Conservation (phyloP, 1,140 invertebrate genomes). For the Cylas formicarius region DNA sequence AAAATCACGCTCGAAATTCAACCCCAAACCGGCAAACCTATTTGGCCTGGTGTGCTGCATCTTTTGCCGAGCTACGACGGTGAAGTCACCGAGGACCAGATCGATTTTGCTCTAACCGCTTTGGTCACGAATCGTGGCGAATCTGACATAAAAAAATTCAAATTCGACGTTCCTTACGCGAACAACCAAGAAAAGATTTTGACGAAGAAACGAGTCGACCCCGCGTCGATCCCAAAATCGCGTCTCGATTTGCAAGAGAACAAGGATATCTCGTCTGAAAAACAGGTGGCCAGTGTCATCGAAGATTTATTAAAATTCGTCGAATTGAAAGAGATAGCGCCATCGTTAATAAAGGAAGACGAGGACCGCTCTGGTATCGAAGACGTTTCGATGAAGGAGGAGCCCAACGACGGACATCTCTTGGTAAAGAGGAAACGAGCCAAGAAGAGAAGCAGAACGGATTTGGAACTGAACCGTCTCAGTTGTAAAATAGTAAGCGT, state of each 20-base stretch:
- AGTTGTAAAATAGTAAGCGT: conserved; percentile 42
- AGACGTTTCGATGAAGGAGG: conserved; percentile 5
- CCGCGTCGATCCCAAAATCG: neutral
- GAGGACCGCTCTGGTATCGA: conserved; percentile 15
- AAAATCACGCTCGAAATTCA: conserved; percentile 35
- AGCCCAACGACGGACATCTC: conserved; percentile 12
- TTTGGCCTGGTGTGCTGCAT: conserved; percentile 30
- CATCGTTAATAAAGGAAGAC: conserved; percentile 33
- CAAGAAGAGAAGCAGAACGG: conserved; percentile 27
- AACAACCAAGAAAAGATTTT: conserved; percentile 37
- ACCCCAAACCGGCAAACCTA: conserved; percentile 33
- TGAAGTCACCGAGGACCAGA: conserved; percentile 32
- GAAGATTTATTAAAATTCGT: conserved; percentile 37
- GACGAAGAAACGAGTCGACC: conserved; percentile 24
- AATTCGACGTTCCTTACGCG: conserved; percentile 35
- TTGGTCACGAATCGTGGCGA: conserved; percentile 20
- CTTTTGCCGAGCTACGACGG: conserved; percentile 27
- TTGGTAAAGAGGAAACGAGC: conserved; percentile 17
- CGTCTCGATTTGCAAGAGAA: neutral
- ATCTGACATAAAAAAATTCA: conserved; percentile 22
- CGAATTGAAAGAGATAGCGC: conserved; percentile 37
- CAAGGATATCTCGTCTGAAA: conserved; percentile 2
- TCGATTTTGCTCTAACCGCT: conserved; percentile 39
- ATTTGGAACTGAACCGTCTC: conserved; percentile 38
- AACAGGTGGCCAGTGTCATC: conserved; percentile 28